Evolutionary conservation across 2,797 vertebrate species (phyloP).

Genomic region (Erpetoichthys calabaricus): DNA sequence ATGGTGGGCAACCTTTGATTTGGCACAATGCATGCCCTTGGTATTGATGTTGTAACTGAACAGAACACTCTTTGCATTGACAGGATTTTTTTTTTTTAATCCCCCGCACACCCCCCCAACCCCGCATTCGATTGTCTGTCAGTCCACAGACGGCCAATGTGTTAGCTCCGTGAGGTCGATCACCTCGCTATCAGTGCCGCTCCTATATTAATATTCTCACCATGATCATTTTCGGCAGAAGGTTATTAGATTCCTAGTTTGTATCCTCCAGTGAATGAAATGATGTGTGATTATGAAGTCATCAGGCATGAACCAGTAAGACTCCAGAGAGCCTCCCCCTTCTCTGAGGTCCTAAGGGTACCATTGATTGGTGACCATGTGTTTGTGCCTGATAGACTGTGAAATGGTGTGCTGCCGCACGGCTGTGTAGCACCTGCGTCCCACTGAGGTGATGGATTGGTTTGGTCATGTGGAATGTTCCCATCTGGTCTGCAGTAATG

Average conservation of each 20-base stretch:
- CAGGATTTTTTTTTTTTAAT: conserved; percentile 21
- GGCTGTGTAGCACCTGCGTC: conserved; percentile 99
- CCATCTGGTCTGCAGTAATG: conserved; percentile 99
- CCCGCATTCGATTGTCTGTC: conserved; percentile 36
- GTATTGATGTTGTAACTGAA: conserved; percentile 32
- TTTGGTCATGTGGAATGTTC: conserved; percentile 99
- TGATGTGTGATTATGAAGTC: conserved; percentile 99
- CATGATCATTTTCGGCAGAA: conserved; percentile 56
- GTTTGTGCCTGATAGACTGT: conserved; percentile 99
- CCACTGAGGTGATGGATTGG: conserved; percentile 98
- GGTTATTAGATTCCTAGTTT: conserved; percentile 84
- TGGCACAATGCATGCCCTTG: conserved; percentile 39
- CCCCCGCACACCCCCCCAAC: not conserved
- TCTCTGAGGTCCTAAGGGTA: conserved; percentile 78
- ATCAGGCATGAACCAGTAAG: conserved; percentile 95
- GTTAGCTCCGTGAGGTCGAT: conserved; percentile 31
- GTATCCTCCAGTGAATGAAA: conserved; percentile 86
- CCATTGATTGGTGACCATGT: conserved; percentile 99
- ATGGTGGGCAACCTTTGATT: conserved; percentile 44
- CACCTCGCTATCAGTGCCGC: conserved; percentile 28
- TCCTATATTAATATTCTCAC: conserved; percentile 63
- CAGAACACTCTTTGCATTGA: conserved; percentile 37
- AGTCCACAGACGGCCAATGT: conserved; percentile 23
- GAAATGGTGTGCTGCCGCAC: conserved; percentile 99
- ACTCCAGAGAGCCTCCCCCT: conserved; percentile 68